Conservation (phyloP, 2,113 vertebrate genomes). For the Noctilio leporinus region DNA sequence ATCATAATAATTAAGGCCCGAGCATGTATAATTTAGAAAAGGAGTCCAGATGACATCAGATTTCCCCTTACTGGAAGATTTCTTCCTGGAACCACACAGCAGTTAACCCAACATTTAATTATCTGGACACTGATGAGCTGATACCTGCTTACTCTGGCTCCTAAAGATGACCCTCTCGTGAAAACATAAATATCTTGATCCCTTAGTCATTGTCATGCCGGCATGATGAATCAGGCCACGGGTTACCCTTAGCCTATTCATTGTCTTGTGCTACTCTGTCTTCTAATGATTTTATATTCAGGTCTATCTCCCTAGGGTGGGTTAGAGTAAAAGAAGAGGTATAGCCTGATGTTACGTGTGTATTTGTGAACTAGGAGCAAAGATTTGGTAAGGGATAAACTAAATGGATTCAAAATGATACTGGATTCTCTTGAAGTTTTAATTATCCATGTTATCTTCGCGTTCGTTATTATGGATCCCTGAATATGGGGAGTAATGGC, state of each 20-base stretch:
- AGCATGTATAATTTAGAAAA: not conserved
- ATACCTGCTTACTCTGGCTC: conserved; percentile 6
- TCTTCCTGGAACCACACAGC: not conserved
- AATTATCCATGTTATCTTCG: conserved; percentile 53
- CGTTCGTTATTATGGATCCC: conserved; percentile 49
- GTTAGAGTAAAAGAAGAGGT: not conserved
- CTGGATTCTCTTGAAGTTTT: conserved; percentile 55
- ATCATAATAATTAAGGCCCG: not conserved
- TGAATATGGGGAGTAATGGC: not conserved
- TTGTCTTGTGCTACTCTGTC: not conserved
- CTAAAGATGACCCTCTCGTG: not conserved
- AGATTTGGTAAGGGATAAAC: not conserved
- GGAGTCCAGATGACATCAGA: not conserved
- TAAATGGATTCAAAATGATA: conserved; percentile 49
- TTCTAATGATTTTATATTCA: not conserved
- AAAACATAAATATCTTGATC: conserved; percentile 10
- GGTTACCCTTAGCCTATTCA: not conserved
- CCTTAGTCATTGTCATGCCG: not conserved
- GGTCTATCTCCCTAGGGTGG: not conserved
- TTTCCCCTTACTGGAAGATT: conserved; percentile 14
- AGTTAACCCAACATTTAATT: conserved; percentile 31
- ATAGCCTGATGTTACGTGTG: not conserved
- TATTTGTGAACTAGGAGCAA: not conserved
- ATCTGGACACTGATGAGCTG: conserved; percentile 22
- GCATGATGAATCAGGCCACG: not conserved